phyloP scores from a whole-genome alignment of 2,113 vertebrate genomes.

The Oreotrochilus melanogaster region DNA sequence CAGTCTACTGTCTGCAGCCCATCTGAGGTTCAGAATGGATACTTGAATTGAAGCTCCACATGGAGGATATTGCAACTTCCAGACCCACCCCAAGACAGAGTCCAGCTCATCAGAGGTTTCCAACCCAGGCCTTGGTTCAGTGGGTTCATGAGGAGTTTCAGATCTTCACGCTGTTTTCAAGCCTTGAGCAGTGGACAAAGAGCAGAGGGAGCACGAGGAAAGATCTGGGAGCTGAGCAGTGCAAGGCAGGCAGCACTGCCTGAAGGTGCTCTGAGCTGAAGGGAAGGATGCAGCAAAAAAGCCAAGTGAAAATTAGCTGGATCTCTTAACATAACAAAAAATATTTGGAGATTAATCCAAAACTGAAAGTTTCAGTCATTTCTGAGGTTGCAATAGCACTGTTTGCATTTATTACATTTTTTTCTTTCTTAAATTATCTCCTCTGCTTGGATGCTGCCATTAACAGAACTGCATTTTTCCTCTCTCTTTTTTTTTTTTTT shows the following conservation, averaged over 20 bases:
- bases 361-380: neutral
- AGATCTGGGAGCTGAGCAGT: neutral
- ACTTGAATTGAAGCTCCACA: neutral
- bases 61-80: neutral
- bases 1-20: neutral
- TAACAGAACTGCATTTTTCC: neutral
- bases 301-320: neutral
- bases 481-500: neutral
- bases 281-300: neutral
- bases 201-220: neutral
- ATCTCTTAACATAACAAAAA: neutral
- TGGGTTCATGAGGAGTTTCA: neutral
- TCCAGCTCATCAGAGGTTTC: neutral
- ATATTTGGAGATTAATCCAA: neutral
- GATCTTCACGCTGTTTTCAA: neutral
- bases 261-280: neutral
- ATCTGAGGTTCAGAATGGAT: accelerated
- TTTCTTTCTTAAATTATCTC: slow-evolving; percentile 14
- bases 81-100: neutral
- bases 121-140: accelerated
- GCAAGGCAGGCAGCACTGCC: neutral
- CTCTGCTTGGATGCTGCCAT: neutral
- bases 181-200: neutral
- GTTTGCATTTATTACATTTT: neutral
- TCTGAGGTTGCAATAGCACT: neutral